phyloP scores from a whole-genome alignment of 2,113 vertebrate genomes.

The Tauraco erythrolophus region DNA sequence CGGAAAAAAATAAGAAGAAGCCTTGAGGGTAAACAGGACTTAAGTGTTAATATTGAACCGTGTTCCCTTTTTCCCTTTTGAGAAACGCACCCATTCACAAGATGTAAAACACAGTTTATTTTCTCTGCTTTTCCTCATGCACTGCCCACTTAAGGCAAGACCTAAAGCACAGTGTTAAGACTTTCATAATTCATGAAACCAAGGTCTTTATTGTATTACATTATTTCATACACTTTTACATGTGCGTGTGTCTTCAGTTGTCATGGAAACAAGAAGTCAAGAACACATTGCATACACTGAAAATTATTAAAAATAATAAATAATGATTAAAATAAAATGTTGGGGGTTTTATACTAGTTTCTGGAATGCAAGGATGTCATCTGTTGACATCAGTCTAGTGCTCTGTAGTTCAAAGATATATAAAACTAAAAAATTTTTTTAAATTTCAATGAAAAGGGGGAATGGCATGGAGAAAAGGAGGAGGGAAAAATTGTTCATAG shows the following conservation, averaged over 20 bases:
- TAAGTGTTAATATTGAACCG: background rate
- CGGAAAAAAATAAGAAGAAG: background rate
- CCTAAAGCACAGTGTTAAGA: background rate
- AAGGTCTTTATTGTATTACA: background rate
- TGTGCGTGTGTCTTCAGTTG: background rate
- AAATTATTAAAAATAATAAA: constrained; percentile 29
- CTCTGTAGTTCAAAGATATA: background rate
- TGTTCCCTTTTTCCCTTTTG: background rate
- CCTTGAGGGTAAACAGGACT: background rate
- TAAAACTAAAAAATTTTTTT: background rate
- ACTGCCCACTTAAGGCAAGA: background rate
- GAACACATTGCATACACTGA: background rate
- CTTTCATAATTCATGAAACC: background rate
- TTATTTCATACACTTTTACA: background rate
- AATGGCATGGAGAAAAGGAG: background rate
- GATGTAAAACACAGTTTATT: background rate
- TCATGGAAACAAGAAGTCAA: constrained; percentile 41
- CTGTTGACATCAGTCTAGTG: background rate
- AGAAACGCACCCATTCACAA: background rate
- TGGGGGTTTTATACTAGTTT: background rate
- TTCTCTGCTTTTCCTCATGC: background rate
- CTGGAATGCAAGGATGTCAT: background rate
- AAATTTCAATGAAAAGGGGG: background rate
- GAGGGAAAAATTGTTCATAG: background rate
- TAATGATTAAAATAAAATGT: background rate